A percentile compares a stretch with the other conserved stretches of the same genome.
Evolutionary conservation across 2,113 vertebrate genomes (phyloP).

Genomic region (Telmatochromis brachygnathus): DNA sequence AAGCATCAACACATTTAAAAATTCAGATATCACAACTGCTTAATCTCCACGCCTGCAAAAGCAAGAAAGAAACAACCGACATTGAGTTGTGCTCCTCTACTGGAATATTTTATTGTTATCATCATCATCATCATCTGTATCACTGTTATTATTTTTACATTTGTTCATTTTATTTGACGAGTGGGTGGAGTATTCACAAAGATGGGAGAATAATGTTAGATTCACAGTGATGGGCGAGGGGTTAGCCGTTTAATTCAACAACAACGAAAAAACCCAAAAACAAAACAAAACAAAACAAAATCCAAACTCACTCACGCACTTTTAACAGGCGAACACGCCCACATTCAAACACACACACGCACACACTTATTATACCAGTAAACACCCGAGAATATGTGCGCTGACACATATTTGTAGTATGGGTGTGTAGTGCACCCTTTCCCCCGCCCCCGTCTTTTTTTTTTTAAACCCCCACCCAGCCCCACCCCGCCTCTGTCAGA

Average conservation of each 20-base stretch:
- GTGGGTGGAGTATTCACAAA: constrained; percentile 70
- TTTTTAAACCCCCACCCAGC: background rate
- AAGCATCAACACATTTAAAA: background rate
- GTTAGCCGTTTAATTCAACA: constrained; percentile 58
- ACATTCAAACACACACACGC: background rate
- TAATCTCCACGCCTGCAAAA: background rate
- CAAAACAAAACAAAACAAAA: background rate
- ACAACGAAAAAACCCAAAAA: background rate
- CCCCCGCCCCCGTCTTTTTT: background rate
- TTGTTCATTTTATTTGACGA: constrained; percentile 68
- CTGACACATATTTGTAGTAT: background rate
- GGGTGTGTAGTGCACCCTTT: constrained; percentile 34
- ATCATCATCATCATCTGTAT: constrained; percentile 63
- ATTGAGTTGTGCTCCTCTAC: constrained; percentile 62
- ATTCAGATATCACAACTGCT: background rate
- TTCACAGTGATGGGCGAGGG: constrained; percentile 74
- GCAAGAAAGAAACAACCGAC: constrained; percentile 21
- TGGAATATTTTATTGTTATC: constrained; percentile 76
- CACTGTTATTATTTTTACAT: constrained; percentile 70
- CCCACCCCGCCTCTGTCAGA: background rate
- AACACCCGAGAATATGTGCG: constrained; percentile 23
- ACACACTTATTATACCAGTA: constrained; percentile 9
- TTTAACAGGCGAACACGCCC: background rate
- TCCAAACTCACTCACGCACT: background rate
- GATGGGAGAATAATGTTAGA: constrained; percentile 66